Evolutionary conservation across 1,140 invertebrate genomes (phyloP), one percentile per base, ranked within the genome.

Genomic region (Myzus persicae): DNA sequence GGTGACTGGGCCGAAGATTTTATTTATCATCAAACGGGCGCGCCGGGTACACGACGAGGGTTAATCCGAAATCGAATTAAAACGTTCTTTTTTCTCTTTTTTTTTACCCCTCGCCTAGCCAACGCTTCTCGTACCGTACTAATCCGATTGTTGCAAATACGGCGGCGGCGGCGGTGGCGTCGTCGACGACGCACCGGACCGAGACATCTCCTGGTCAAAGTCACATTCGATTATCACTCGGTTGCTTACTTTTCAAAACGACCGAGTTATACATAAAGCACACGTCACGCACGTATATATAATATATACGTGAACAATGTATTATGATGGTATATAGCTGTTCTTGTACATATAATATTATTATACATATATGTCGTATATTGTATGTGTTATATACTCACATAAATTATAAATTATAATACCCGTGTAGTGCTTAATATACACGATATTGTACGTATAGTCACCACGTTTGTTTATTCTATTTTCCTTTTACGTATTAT

Each of bases 1-100:
- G 87, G 87, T 89, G 87, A 89, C 87, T 90, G 54, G 88, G 51
- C 88, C 38, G 88, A 90, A 90, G 88, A 59, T 90, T 90, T 90
- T 90, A 90, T 90, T 90, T 90, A 90, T 90, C 88, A 59, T 90
- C 88, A 42, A 90, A 90, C 88, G 88, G 36, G 51, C 38, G 36
- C 14, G 8, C 31, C 31, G 59, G 59, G 59, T 67, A 67, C 36
- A 40, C 48, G 51, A 90, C 51, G 88, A 90, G 88, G 88, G 88
- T 54, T 59, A 59, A 90, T 90, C 88, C 88, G 24, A 90, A 90
- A 90, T 90, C 88, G 88, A 90, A 90, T 90, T 90, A 90, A 90
- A 90, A 90, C 88, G 36, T 40, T 59, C 20, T 42, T 59, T 59
- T 51, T 9, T 26, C 24, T 40, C 38, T 51, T 51, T 87, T 46